phyloP scores from a whole-genome alignment of 2,797 vertebrate species.

The Oreochromis mossambicus region DNA sequence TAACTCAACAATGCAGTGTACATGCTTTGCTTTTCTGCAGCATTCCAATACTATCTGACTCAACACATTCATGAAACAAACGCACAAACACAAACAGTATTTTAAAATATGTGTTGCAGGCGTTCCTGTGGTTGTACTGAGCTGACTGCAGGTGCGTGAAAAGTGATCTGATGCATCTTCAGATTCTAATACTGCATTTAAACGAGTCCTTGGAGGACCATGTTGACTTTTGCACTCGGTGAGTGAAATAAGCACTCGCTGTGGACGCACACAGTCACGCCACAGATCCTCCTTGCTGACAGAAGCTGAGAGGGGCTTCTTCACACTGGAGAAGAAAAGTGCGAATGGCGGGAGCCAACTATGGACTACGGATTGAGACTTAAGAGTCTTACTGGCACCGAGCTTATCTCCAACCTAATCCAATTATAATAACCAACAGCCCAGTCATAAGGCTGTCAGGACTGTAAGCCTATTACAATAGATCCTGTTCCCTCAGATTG shows the following conservation, averaged over 20 bases:
- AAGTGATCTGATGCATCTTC: not conserved
- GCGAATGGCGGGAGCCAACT: not conserved
- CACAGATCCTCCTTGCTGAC: not conserved
- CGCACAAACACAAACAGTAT: not conserved
- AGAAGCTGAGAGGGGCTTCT: not conserved
- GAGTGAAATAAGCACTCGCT: not conserved
- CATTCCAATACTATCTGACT: not conserved
- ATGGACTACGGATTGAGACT: constrained; percentile 39
- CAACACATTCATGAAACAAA: not conserved
- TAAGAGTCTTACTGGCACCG: constrained; percentile 58
- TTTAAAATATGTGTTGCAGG: not conserved
- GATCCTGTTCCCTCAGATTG: constrained; percentile 43
- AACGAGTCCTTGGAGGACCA: not conserved
- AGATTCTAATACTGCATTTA: not conserved
- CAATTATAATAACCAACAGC: constrained; percentile 64
- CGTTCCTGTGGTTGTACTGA: not conserved
- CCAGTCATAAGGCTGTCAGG: constrained; percentile 58
- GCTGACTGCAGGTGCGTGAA: not conserved
- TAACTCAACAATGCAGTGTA: not conserved
- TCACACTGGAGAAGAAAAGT: not conserved
- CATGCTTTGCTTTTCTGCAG: not conserved
- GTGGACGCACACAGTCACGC: not conserved
- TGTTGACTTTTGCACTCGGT: not conserved
- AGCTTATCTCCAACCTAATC: constrained; percentile 64
- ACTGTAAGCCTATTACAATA: constrained; percentile 62